Base-by-base conservation (phyloP, 2,797 vertebrate species). In the Odontamblyopus rebecca region DNA sequence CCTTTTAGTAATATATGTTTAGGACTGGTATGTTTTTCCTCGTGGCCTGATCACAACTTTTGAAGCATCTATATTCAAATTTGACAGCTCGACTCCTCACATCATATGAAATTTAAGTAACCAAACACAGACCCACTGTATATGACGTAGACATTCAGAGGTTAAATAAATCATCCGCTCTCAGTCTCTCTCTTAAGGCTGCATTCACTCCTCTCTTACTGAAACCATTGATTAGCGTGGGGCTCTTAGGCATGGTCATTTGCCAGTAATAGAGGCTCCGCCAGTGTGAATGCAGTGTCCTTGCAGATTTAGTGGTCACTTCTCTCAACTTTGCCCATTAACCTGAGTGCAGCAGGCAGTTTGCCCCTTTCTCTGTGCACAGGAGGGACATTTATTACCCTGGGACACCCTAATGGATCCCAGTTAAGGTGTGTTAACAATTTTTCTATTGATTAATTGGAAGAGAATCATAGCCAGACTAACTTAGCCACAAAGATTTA, bases 381-480 rank as follows among this genome's bases (percentile, higher is more conserved):
- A 86, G 90, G 89, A 91, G 93, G 94, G 93, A 95, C 96, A 95
- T 97, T 97, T 96, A 98, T 97, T 94, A 94, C 95, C 92, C 93
- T 77, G 92, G 93, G 94, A 95, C 90, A 89, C 95, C 93, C 96
- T 99, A 98, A 98, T 98, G 97, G 96, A 98, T 95, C 93, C 91
- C 95, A 94, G 95, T 97, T 97, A 96, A 95, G 96, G 96, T 97
- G 96, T 96, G 96, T 97, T 97, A 97, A 98, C 97, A 97, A 97
- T 98, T 97, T 98, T 97, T 97, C 94, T 97, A 97, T 96, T 95
- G 95, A 97, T 97, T 96, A 93, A 96, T 95, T 92, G 94, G 92
- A 92, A 93, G 94, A 94, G 95, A 95, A 96, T 93, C 93, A 92
- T 91, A 92, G 94, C 92, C 82, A 91, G 96, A 96, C 95, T 95